Conservation (phyloP, 2,888 invertebrate species). For the Frankliniella intonsa region DNA sequence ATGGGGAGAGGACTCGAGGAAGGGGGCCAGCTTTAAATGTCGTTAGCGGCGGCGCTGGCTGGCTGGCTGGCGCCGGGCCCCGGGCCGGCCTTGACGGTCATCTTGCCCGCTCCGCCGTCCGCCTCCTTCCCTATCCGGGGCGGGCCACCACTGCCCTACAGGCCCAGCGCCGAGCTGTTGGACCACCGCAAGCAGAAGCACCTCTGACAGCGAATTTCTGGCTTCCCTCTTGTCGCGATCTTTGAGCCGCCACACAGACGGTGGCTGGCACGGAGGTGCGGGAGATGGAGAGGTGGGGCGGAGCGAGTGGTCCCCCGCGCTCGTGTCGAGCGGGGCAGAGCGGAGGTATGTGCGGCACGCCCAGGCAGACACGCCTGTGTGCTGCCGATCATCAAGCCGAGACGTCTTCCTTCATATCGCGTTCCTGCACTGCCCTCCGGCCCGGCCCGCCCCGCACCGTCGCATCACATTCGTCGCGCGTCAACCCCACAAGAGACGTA, state of each 20-base stretch:
- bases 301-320: no score
- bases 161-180: no score
- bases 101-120: not conserved
- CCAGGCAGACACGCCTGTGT: not conserved
- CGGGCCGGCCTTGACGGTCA: not conserved
- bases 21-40: conserved; percentile 10
- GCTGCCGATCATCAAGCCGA: not conserved
- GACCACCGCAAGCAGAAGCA: no score
- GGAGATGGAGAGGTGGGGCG: no score
- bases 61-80: no score
- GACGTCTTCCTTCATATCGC: not conserved
- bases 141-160: no score
- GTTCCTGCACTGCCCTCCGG: not conserved
- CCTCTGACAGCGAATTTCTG: no score
- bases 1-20: not conserved
- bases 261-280: no score
- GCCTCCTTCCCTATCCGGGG: not conserved
- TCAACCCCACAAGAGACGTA: no score
- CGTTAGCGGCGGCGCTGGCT: not conserved
- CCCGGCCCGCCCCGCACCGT: not conserved
- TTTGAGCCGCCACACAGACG: no score
- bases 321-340: no score
- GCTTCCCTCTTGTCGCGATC: no score
- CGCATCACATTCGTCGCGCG: not conserved
- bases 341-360: not conserved